These are phyloP conservation scores for Pristionchus fissidentatus DNA, from an alignment of 2,888 invertebrate genomes.

Conservation along the genomic window DNA sequence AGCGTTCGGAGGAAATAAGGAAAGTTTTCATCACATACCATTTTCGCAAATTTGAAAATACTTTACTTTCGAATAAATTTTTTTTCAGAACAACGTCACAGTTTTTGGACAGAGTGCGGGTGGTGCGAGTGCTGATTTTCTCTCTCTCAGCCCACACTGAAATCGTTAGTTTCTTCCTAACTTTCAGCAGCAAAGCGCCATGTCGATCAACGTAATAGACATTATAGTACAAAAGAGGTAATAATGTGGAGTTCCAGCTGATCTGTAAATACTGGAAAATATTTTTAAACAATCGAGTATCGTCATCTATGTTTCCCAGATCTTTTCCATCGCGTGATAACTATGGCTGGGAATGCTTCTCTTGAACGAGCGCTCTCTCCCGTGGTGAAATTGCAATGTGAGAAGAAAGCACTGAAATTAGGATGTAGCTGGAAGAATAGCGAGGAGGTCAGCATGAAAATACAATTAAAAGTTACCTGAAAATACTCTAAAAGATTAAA, in stretches of 20 bases:
- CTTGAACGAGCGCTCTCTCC: background rate
- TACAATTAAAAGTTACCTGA: too few species aligned
- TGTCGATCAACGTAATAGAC: too few species aligned
- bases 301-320: background rate
- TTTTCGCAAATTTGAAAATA: background rate
- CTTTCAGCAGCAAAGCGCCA: background rate
- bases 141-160: constrained; percentile 7
- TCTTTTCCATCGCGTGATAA: background rate
- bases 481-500: too few species aligned
- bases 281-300: background rate
- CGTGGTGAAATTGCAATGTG: background rate
- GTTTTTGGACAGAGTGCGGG: constrained; percentile 41
- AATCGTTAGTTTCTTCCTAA: background rate
- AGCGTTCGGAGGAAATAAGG: constrained; percentile 45
- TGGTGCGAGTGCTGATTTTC: constrained; percentile 27
- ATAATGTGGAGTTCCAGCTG: too few species aligned
- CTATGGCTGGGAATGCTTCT: background rate
- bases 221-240: too few species aligned
- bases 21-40: background rate
- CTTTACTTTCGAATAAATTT: too few species aligned
- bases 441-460: background rate
- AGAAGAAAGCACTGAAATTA: background rate
- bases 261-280: too few species aligned
- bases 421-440: background rate
- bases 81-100: constrained; percentile 32